Percentiles rank a stretch among this genome's conserved stretches.
phyloP scores from a whole-genome alignment of 2,797 vertebrate species.

The Aphelocoma californica region DNA sequence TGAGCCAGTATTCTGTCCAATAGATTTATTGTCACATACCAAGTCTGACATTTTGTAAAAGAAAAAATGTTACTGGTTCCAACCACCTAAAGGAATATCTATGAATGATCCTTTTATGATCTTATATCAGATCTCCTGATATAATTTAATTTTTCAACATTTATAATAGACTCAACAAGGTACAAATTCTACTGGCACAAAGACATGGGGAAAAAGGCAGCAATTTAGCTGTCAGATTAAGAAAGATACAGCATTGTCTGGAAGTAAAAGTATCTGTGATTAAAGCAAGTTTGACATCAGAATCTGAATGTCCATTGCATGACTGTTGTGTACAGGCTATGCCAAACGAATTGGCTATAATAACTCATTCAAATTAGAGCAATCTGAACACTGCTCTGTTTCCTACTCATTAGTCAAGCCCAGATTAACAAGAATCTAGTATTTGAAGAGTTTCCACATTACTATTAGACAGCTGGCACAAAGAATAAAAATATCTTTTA shows the following conservation, averaged over 20 bases:
- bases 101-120: background rate
- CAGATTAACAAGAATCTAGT: background rate
- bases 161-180: background rate
- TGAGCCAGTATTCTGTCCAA: background rate
- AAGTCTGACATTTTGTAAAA: background rate
- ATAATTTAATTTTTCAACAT: background rate
- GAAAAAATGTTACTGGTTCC: background rate
- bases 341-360: background rate
- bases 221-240: background rate
- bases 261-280: background rate
- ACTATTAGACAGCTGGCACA: constrained; percentile 16
- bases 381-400: background rate
- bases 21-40: background rate
- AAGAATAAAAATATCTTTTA: background rate
- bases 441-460: constrained; percentile 34
- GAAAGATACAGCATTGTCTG: background rate
- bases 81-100: background rate
- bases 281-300: background rate
- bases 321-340: background rate
- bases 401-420: constrained; percentile 18
- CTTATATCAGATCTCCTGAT: background rate
- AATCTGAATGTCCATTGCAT: background rate
- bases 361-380: constrained; percentile 25
- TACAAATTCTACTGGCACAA: background rate
- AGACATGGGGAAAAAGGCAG: accelerated